Evolutionary conservation across 1,140 invertebrate species (phyloP).

Genomic region (Pachypsylla venusta): DNA sequence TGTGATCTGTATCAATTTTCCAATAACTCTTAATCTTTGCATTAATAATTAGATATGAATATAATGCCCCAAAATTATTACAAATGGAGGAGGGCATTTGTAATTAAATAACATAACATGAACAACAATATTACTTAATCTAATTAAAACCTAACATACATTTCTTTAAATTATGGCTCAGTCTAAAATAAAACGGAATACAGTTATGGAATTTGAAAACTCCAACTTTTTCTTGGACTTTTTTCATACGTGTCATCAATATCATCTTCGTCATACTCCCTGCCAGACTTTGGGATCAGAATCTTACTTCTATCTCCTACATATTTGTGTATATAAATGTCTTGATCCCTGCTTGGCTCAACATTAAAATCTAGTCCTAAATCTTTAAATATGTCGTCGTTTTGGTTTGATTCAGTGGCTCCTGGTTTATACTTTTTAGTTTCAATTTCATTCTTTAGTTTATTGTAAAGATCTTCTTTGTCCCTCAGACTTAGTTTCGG

Average conservation of each 20-base stretch:
- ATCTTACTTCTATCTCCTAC: neutral
- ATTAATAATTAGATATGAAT: too few relatives aligned
- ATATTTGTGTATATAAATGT: neutral
- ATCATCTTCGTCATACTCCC: neutral
- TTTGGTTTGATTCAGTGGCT: neutral
- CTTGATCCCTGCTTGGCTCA: too few relatives aligned
- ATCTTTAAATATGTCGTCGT: neutral
- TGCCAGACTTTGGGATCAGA: neutral
- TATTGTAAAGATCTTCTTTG: neutral
- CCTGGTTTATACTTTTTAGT: neutral
- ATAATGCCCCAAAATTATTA: too few relatives aligned
- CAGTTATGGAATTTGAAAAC: neutral
- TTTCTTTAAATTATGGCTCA: neutral
- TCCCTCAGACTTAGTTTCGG: neutral
- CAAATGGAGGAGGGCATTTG: too few relatives aligned
- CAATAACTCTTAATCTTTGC: too few relatives aligned
- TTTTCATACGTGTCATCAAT: neutral
- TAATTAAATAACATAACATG: too few relatives aligned
- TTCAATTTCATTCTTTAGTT: neutral
- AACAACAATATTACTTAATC: too few relatives aligned
- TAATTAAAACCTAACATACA: too few relatives aligned
- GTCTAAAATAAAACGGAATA: neutral
- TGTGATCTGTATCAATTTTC: too few relatives aligned
- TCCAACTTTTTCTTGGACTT: neutral
- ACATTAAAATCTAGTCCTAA: neutral